Evolutionary conservation across 23 tunicate species (phyloP).

Genomic region (Diplosoma virens): DNA sequence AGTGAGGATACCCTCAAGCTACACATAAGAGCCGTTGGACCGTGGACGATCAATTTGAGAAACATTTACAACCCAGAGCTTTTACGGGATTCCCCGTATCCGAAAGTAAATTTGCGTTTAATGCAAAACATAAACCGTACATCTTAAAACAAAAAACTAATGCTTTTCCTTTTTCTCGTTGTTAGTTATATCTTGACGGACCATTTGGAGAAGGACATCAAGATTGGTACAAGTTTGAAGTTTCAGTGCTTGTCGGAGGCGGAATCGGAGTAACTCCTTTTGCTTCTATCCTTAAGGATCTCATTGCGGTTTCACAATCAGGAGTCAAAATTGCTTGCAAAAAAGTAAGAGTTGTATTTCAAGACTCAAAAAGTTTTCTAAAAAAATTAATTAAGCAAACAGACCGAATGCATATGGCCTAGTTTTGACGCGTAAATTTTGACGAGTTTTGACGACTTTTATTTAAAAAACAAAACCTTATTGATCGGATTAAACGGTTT

Average conservation of each 20-base stretch:
- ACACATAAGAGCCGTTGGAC: slow-evolving; percentile 94
- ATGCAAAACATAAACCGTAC: too few species aligned
- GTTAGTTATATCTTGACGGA: slow-evolving; percentile 76
- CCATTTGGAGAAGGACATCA: slow-evolving; percentile 99
- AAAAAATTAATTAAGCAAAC: too few species aligned
- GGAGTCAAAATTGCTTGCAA: slow-evolving; percentile 61
- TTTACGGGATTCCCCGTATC: slow-evolving; percentile 57
- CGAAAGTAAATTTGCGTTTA: slow-evolving; percentile 61
- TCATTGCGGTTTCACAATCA: slow-evolving; percentile 37
- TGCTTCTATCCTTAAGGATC: slow-evolving; percentile 95
- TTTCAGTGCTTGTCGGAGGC: slow-evolving; percentile 86
- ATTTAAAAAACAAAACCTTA: too few species aligned
- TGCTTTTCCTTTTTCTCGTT: too few species aligned
- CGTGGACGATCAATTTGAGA: slow-evolving; percentile 87
- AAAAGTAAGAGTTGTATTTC: too few species aligned
- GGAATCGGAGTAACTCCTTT: slow-evolving; percentile 99
- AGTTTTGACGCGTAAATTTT: too few species aligned
- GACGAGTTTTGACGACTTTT: too few species aligned
- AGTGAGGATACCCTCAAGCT: slow-evolving; percentile 75
- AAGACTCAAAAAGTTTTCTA: too few species aligned
- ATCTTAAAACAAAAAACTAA: too few species aligned
- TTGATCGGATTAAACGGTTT: too few species aligned
- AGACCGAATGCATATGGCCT: too few species aligned
- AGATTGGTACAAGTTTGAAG: slow-evolving; percentile 89
- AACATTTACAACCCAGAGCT: slow-evolving; percentile 68